Conservation (phyloP, 2,888 invertebrate genomes). For the Andrena trimmerana region DNA sequence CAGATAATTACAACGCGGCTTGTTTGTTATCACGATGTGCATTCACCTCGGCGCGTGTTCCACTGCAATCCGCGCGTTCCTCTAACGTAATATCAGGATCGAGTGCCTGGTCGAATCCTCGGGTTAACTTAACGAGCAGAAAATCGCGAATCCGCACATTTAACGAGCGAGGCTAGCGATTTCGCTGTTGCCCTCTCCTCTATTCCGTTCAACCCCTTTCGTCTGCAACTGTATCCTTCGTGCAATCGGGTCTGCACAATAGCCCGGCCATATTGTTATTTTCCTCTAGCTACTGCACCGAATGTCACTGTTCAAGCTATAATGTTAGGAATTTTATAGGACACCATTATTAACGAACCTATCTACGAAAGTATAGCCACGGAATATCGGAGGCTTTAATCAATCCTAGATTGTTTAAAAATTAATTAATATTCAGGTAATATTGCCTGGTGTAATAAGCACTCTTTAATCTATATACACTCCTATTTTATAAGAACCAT, state of each 20-base stretch:
- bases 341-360: too few relatives aligned
- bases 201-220: background rate
- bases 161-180: slow-evolving; percentile 54
- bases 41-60: slow-evolving; percentile 66
- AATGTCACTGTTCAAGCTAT: too few relatives aligned
- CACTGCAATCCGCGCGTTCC: slow-evolving; percentile 60
- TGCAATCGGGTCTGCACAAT: background rate
- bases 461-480: too few relatives aligned
- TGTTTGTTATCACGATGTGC: slow-evolving; percentile 67
- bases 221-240: background rate
- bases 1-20: slow-evolving; percentile 57
- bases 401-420: too few relatives aligned
- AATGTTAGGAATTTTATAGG: too few relatives aligned
- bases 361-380: too few relatives aligned
- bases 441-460: too few relatives aligned
- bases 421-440: too few relatives aligned
- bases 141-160: slow-evolving; percentile 61
- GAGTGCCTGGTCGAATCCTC: slow-evolving; percentile 63
- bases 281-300: too few relatives aligned
- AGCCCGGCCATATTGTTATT: background rate
- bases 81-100: slow-evolving; percentile 61
- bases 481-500: too few relatives aligned
- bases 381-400: too few relatives aligned
- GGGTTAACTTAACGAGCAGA: slow-evolving; percentile 72
- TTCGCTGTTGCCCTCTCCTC: slow-evolving; percentile 4